Evolutionary conservation across 2,888 invertebrate species (phyloP).

Genomic region (Eustalomyia histrio): DNA sequence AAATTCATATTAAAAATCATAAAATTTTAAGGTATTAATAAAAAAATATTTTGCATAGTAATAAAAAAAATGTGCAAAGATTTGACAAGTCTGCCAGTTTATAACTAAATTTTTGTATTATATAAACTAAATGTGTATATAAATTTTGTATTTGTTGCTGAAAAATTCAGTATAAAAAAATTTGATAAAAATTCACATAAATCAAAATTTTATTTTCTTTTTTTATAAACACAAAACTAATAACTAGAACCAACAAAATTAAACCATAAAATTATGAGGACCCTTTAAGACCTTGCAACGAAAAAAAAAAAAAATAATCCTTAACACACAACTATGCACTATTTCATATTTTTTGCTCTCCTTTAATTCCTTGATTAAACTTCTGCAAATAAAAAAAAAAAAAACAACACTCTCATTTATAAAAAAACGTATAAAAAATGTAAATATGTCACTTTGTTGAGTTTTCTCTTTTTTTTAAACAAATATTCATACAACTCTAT

Average conservation of each 20-base stretch:
- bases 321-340: neutral
- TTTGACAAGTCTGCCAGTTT: no score
- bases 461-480: constrained; percentile 8
- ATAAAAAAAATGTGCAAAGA: no score
- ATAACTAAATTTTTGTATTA: no score
- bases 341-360: neutral
- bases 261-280: constrained; percentile 30
- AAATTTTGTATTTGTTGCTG: no score
- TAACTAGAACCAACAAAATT: neutral
- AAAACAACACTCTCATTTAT: constrained; percentile 9
- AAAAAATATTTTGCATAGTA: neutral
- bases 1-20: neutral
- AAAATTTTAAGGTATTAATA: neutral
- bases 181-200: no score
- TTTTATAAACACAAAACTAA: neutral
- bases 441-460: constrained; percentile 31
- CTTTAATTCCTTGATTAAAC: constrained; percentile 55
- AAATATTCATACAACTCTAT: constrained; percentile 38
- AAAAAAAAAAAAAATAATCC: constrained; percentile 23
- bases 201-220: neutral
- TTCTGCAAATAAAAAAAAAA: constrained; percentile 1
- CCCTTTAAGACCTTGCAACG: constrained; percentile 20
- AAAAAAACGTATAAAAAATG: constrained; percentile 12
- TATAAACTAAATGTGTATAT: no score
- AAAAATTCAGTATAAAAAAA: no score